Percentiles rank a stretch among this genome's conserved stretches.
Evolutionary conservation across 1,140 invertebrate genomes (phyloP).

Genomic region (Meloidogyne exigua): DNA sequence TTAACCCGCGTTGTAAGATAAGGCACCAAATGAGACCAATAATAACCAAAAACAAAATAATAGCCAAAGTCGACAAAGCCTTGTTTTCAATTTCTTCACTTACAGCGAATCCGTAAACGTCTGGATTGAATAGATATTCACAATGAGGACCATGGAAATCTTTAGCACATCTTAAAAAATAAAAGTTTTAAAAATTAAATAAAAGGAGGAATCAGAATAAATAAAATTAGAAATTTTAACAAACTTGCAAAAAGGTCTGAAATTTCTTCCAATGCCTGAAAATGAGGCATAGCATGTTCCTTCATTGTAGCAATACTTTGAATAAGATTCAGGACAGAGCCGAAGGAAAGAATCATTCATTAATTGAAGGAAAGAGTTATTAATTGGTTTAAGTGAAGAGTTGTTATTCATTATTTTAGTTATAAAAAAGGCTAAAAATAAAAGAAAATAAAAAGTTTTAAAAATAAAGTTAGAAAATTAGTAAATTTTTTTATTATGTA

Average conservation of each 20-base stretch:
- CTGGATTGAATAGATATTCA: not conserved
- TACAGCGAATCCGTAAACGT: conserved; percentile 8
- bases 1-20: not conserved
- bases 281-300: not conserved
- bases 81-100: conserved; percentile 10
- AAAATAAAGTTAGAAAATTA: not conserved
- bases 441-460: not conserved
- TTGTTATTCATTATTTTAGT: too few species aligned
- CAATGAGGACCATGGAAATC: conserved; percentile 12
- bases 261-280: not conserved
- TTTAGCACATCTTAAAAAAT: conserved; percentile 9
- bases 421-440: not conserved
- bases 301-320: not conserved
- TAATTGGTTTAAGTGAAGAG: too few species aligned
- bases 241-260: conserved; percentile 11
- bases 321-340: not conserved
- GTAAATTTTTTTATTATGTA: not conserved
- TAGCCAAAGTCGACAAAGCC: conserved; percentile 12
- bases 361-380: not conserved
- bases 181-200: not conserved
- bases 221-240: not conserved
- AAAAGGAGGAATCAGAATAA: too few species aligned
- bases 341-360: not conserved
- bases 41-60: conserved; percentile 13
- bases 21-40: conserved; percentile 17